Evolutionary conservation across 2,888 invertebrate genomes (phyloP), one percentile per base, ranked within the genome.

Genomic region (Cylloceria caligata): DNA sequence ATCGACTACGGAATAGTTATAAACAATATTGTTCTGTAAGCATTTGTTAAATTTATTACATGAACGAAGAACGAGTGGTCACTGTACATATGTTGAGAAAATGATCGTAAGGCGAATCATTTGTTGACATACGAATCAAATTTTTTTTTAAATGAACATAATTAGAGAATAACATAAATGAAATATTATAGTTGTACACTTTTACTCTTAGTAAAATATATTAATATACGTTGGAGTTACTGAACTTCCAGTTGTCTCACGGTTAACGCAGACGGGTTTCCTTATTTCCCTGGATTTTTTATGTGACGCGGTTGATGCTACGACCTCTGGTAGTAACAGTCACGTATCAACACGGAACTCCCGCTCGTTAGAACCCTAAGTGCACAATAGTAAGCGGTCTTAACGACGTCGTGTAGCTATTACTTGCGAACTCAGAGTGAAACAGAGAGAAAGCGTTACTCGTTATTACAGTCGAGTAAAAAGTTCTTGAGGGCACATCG

Each of bases 331-430:
- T 24, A 21, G 24, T 11, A 24, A 52, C 52, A 11, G 7, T 24
- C 24, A 52, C 52, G 3, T 52, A 52, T 21, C 21, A 24, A 52
- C 67, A 39, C 30, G 62, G 57, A 67, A 72, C 36, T 64, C 27
- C 52, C 47, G 72, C 71, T 81, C 72, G 75, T 77, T 81, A 81
- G 67, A 73, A 73, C 72, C 67, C 71, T 73, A 77, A 81, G 81
- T 77, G 81, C 73, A 77, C 81, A 81, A 67, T 77, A 73, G 77
- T 77, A 69, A 77, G 75, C 52, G 67, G 71, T 68, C 49, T 75
- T 81, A 78, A 74, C 79, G 67, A 75, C 82, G 39, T 71, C 16
- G 65, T 73, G 39, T 69, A 36, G 65, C 67, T 74, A 74, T 71
- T 64, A 42, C 74, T 74, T 39, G 36, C 39, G 9, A 30, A 24